These are phyloP conservation scores for Kradibia gibbosae DNA, from an alignment of 1,140 invertebrate species.

Conservation along the genomic window DNA sequence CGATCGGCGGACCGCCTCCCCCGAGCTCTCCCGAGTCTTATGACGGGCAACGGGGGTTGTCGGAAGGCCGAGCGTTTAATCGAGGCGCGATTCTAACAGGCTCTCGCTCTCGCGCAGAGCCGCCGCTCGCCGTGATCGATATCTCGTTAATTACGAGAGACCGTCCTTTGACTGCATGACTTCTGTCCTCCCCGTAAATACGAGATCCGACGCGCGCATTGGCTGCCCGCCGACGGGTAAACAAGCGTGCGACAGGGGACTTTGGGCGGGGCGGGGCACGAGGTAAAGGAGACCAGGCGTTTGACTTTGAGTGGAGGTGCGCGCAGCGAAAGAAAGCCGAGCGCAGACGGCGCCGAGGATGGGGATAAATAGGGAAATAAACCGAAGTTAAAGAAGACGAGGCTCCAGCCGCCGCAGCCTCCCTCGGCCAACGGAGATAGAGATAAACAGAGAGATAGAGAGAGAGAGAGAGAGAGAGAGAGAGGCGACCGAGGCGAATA, in stretches of 20 bases:
- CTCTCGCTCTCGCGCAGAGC: neutral
- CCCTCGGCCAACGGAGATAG: conserved; percentile 28
- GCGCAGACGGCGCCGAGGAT: conserved; percentile 16
- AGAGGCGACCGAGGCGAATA: neutral
- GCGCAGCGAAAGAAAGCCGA: neutral
- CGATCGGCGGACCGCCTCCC: neutral
- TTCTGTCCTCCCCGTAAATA: conserved; percentile 34
- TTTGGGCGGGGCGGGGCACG: conserved; percentile 19
- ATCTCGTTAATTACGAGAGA: conserved; percentile 49
- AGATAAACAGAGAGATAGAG: neutral
- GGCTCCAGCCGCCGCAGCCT: neutral
- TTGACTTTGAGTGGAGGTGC: conserved; percentile 14
- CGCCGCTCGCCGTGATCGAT: conserved; percentile 31
- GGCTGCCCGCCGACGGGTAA: neutral
- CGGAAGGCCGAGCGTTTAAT: conserved; percentile 28
- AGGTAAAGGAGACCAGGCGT: conserved; percentile 2
- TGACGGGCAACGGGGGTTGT: neutral
- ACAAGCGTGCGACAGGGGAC: neutral
- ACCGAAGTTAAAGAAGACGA: no score
- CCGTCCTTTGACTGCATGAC: neutral
- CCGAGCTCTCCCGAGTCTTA: neutral
- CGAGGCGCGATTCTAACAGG: conserved; percentile 12
- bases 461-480: neutral
- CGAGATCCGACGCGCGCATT: conserved; percentile 14
- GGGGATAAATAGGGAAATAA: conserved; percentile 40